Base-by-base conservation (phyloP, 2,113 vertebrate species). In the Cyrtonyx montezumae region DNA sequence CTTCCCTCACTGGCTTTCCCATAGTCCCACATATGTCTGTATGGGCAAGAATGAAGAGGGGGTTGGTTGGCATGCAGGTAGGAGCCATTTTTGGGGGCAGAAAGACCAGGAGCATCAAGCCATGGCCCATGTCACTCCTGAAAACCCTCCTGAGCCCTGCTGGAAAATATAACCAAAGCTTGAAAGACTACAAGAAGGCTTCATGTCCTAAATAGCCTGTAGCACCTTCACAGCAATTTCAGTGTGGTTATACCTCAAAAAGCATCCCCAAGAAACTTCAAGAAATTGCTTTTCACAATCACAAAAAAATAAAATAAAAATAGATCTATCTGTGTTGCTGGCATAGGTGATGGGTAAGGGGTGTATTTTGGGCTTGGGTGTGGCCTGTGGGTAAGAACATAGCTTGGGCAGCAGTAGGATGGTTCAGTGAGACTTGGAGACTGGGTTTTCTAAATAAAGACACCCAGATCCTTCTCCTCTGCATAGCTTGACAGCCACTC, bases 271-370 rank as follows among this genome's bases (percentile, higher is more conserved):
- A 25, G 69, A 74, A 68, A 19, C 13, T 36, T 34, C 9, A 7
- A 56, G 43, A 83, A 11, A 7, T 46, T 80, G 59, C 40, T 87
- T 34, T 43, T 36, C n/a, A 37, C 0, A 0, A 14, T 61, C 25
- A 46, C 1, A 6, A 12, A 12, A 40, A 42, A 49, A 69, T 66
- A 15, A 59, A 9, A n/a, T 1, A 16, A 56, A 30, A 5, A 17
- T 11, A 69, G 88, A 9, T 10, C 45, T 9, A 11, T 17, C 42
- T 20, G 4, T 15, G 34, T 34, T 23, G 23, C 55, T 61, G 45
- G 45, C 7, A 1, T 14, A 59, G 43, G 32, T 45, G 40, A 45
- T 34, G 18, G 18, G 4, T 23, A 18, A 30, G 32, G 0, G 1
- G 34, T 19, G 30, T 28, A 8, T 21, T 65, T 18, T 40, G n/a